A percentile compares a stretch with the other conserved stretches of the same genome.
Conservation (phyloP, 1,140 invertebrate species). For the Atopsyche davidsoni region DNA sequence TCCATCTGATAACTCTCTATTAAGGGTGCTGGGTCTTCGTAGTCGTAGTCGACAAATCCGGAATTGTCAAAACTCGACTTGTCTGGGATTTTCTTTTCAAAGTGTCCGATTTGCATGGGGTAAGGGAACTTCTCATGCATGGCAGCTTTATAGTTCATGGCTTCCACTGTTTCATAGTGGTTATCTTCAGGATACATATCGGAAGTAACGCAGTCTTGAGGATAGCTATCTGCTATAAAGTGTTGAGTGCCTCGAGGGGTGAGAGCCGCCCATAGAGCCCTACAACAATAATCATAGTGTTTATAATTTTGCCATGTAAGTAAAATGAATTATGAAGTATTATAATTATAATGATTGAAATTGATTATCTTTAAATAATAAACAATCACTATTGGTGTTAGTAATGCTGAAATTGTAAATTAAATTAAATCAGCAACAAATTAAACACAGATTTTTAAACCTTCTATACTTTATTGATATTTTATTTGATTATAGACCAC, state of each 20-base stretch:
- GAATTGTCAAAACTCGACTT: constrained; percentile 55
- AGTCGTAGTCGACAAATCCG: constrained; percentile 67
- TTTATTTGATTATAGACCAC: too few species aligned
- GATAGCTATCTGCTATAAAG: constrained; percentile 59
- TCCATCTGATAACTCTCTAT: constrained; percentile 66
- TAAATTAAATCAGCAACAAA: too few species aligned
- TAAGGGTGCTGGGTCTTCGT: constrained; percentile 62
- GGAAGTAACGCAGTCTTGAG: constrained; percentile 40
- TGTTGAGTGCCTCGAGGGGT: constrained; percentile 71
- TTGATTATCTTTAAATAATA: too few species aligned
- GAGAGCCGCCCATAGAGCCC: constrained; percentile 77
- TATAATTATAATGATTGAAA: too few species aligned
- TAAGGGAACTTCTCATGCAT: constrained; percentile 35
- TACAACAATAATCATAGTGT: neutral
- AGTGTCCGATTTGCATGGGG: constrained; percentile 32
- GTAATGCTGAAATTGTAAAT: too few species aligned
- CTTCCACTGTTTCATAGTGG: constrained; percentile 70
- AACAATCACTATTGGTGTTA: too few species aligned
- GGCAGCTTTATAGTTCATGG: constrained; percentile 47
- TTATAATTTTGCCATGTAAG: neutral
- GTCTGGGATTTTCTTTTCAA: constrained; percentile 34
- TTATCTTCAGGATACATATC: constrained; percentile 57
- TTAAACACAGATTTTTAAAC: too few species aligned
- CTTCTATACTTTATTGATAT: too few species aligned
- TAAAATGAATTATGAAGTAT: too few species aligned